Base-by-base conservation (phyloP, 2,113 vertebrate species). In the Donacobius atricapilla region DNA sequence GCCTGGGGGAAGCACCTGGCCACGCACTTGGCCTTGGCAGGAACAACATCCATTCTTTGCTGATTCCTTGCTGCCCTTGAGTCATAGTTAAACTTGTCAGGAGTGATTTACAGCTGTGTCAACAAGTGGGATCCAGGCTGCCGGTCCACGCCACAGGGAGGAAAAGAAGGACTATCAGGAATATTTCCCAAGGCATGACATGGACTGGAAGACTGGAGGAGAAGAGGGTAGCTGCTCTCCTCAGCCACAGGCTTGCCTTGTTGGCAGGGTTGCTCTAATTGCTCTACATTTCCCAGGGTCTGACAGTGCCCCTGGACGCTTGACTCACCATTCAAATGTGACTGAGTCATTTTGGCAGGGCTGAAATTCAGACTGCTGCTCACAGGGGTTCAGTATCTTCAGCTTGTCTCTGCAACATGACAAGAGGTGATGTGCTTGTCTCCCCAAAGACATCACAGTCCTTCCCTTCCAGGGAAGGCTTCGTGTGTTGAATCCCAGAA, bases 61-160 rank as follows among this genome's bases (percentile, higher is more conserved):
- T 11, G 19, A 25, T 54, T 60, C 37, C 64, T 33, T 50, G 40
- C 68, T 78, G 84, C 81, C 88, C 87, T 78, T 33, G 83, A 91
- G 84, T 44, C 64, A 30, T 9, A 73, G 87, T 81, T 91, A 78
- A 87, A 81, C 53, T 54, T 87, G 87, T 81, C 92, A 82, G 21
- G 90, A 94, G 57, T 70, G 64, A 94, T 96, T 95, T 89, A 91
- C 60, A 83, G 54, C 72, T 21, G 10, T 75, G 73, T 63, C 90
- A 95, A 70, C 69, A 81, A 87, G 87, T 71, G 73, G 56, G 84
- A 54, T 53, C 47, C 77, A 37, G 66, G 33, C 61, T 87, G 58
- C 92, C 10, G 7, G 40, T 40, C 33, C 33, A 18, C 30, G 16
- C 47, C 0, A 1, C 2, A 0, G 47, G 70, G 57, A 93, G 51